phyloP scores from a whole-genome alignment of 2,113 vertebrate genomes.

The Falcunculus frontatus region DNA sequence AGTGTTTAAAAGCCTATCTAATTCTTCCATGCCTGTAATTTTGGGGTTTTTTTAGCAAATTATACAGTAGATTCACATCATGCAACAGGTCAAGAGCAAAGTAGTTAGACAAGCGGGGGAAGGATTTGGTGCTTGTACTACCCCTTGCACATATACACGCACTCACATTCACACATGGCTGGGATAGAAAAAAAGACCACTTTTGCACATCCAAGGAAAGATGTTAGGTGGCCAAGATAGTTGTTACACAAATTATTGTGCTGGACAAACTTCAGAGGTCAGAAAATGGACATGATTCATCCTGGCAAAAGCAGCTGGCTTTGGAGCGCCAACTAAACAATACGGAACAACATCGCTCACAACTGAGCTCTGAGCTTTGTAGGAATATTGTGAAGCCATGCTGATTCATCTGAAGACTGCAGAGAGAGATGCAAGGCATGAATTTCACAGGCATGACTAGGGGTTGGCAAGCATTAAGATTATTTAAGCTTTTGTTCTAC shows the following conservation, averaged over 20 bases:
- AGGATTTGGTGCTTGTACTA: not conserved
- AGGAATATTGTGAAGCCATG: not conserved
- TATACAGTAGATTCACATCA: not conserved
- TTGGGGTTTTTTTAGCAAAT: not conserved
- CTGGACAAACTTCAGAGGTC: not conserved
- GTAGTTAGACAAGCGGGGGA: not conserved
- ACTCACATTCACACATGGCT: rapidly evolving
- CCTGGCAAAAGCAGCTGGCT: not conserved
- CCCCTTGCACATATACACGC: not conserved
- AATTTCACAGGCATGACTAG: not conserved
- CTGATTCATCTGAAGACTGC: not conserved
- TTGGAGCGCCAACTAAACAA: not conserved
- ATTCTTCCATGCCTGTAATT: not conserved
- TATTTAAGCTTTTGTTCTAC: not conserved
- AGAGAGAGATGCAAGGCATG: not conserved
- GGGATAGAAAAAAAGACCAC: not conserved
- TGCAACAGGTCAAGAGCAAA: not conserved
- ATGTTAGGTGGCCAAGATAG: not conserved
- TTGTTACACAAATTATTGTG: not conserved
- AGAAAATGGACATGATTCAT: not conserved
- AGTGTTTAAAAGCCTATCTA: not conserved
- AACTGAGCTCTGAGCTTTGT: not conserved
- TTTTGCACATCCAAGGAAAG: not conserved
- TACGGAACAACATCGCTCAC: rapidly evolving
- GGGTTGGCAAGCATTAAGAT: not conserved